Evolutionary conservation across 2,797 vertebrate genomes (phyloP).

Genomic region (Paramormyrops hopkinsi): DNA sequence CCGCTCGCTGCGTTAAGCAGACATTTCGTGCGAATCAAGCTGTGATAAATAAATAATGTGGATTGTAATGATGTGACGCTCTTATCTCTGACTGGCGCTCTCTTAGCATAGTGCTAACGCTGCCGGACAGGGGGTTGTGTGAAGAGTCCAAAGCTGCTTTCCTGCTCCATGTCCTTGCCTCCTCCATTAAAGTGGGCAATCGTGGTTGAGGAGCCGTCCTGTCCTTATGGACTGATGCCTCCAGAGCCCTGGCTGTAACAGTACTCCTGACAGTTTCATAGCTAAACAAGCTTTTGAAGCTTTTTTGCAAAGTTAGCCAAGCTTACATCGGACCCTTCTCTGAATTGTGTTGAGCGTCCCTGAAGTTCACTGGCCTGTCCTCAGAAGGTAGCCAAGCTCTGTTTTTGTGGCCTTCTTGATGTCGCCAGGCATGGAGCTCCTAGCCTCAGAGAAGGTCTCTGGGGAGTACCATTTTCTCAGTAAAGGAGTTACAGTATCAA

Average conservation of each 20-base stretch:
- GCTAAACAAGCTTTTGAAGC: background rate
- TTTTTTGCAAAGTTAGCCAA: background rate
- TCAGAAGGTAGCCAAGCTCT: background rate
- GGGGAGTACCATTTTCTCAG: background rate
- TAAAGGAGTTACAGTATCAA: background rate
- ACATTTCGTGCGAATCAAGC: background rate
- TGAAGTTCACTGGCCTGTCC: background rate
- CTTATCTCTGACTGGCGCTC: slow-evolving; percentile 5
- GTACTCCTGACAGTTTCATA: background rate
- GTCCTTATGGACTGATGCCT: background rate
- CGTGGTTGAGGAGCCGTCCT: background rate
- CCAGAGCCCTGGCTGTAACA: background rate
- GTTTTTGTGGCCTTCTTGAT: background rate
- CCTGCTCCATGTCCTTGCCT: background rate
- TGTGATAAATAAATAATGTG: slow-evolving; percentile 12
- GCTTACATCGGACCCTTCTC: background rate
- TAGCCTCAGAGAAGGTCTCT: background rate
- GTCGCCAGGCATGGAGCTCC: background rate
- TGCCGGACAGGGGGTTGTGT: background rate
- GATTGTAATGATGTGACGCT: background rate
- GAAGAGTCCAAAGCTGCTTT: background rate
- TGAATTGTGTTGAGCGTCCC: background rate
- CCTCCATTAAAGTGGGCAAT: background rate
- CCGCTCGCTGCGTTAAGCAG: background rate
- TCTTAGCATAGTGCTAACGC: background rate